Evolutionary conservation across 2,888 invertebrate species (phyloP), one percentile per base, ranked within the genome.

Genomic region (Orchesellides sinensis): DNA sequence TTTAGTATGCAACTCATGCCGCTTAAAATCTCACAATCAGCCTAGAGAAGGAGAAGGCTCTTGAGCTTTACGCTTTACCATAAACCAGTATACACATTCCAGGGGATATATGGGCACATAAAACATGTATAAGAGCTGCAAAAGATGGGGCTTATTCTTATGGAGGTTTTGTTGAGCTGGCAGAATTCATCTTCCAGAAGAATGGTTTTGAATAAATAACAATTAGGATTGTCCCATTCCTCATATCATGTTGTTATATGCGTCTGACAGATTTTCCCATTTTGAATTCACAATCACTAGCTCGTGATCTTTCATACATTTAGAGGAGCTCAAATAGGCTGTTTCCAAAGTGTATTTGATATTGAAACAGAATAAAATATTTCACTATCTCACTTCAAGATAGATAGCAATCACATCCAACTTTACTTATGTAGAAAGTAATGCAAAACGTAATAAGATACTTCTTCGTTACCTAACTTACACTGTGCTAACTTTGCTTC

Each of bases 171-270:
- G 73, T 73, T 63, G 73, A 61, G 63, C 73, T 75, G 65, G 75
- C 75, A 65, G 65, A 75, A 75, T 75, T 63, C 65, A 65, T 73
- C 75, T 75, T 75, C 75, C 75, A 75, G 65, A 75, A 52, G 75
- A 66, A 74, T 72, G 81, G 70, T 59, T 75, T 69, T 82, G 82
- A 82, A 82, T 77, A 82, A 82, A 82, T 82, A 77, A 70, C 82
- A 82, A 82, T 82, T 82, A 82, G 75, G 56, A 69, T 66, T 72
- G 82, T 65, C 74, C 49, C 65, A 63, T 74, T 68, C 81, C 61
- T 74, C 68, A 63, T 73, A 35, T 59, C 68, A 68, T 72, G 74
- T 56, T 81, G 72, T 81, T 74, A 66, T 65, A 49, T 81, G 81
- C 68, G 52, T 59, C 61, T 81, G 74, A 81, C 81, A 81, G 73